phyloP scores from a whole-genome alignment of 2,113 vertebrate genomes.

The Oryzias celebensis region DNA sequence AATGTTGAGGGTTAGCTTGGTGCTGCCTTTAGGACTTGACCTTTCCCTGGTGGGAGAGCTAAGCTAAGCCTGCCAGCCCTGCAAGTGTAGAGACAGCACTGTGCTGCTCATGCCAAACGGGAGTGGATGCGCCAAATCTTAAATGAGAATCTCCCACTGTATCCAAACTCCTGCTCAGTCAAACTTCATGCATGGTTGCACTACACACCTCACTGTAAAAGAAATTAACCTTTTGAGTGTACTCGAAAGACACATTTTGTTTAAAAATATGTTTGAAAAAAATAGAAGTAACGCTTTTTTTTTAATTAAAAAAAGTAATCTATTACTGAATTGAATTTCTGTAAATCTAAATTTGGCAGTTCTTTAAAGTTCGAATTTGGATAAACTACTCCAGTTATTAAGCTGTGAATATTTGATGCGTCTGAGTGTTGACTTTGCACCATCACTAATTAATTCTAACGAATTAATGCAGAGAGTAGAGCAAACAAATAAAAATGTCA shows the following conservation, averaged over 20 bases:
- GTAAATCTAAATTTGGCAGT: too few relatives aligned
- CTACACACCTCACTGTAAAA: constrained; percentile 24
- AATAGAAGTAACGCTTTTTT: background rate
- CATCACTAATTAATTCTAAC: too few relatives aligned
- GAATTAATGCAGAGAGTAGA: too few relatives aligned
- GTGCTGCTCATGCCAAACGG: constrained; percentile 38
- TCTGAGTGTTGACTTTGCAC: too few relatives aligned
- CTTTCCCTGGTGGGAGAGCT: constrained; percentile 52
- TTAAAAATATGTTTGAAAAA: background rate
- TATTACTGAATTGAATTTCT: too few relatives aligned
- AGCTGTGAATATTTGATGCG: too few relatives aligned
- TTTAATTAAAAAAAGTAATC: too few relatives aligned
- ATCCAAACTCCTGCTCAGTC: constrained; percentile 34
- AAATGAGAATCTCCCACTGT: constrained; percentile 58
- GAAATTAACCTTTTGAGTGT: background rate
- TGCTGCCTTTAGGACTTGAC: constrained; percentile 49
- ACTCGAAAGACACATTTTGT: background rate
- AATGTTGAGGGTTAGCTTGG: constrained; percentile 40
- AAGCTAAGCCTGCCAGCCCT: constrained; percentile 58
- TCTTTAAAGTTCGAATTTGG: too few relatives aligned
- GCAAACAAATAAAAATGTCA: too few relatives aligned
- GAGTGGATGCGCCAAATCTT: constrained; percentile 51
- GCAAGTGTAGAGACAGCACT: constrained; percentile 34
- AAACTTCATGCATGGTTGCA: constrained; percentile 22
- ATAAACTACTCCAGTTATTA: too few relatives aligned